Conservation (phyloP, 2,113 vertebrate species). For the Epinephelus lanceolatus region DNA sequence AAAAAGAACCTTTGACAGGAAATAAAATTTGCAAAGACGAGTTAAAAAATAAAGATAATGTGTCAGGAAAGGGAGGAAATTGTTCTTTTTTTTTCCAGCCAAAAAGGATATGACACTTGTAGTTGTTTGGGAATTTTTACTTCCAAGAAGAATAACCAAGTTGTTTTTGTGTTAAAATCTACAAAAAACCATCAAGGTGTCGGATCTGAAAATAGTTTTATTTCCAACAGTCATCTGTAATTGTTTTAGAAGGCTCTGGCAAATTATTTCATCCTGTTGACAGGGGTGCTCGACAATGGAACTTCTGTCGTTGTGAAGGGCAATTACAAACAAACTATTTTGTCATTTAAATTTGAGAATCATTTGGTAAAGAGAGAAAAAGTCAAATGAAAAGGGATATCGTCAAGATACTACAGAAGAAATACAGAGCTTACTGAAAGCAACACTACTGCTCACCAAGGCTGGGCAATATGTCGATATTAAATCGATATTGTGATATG, state of each 20-base stretch:
- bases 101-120: background rate
- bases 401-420: background rate
- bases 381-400: background rate
- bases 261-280: background rate
- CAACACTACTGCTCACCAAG: background rate
- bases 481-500: too few relatives aligned
- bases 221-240: background rate
- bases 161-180: too few relatives aligned
- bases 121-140: too few relatives aligned
- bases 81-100: background rate
- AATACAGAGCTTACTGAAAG: constrained; percentile 1
- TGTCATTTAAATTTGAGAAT: too few relatives aligned
- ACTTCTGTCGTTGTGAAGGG: background rate
- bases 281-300: background rate
- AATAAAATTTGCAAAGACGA: background rate
- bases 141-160: too few relatives aligned
- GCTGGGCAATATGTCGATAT: too few relatives aligned
- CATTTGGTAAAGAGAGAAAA: background rate
- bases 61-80: background rate
- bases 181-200: too few relatives aligned
- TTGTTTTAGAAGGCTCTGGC: background rate
- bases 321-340: too few relatives aligned
- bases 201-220: too few relatives aligned
- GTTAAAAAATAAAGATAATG: too few relatives aligned
- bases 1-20: background rate